These are phyloP conservation scores for Caretta caretta DNA, from an alignment of 2,113 vertebrate species.

Conservation along the genomic window DNA sequence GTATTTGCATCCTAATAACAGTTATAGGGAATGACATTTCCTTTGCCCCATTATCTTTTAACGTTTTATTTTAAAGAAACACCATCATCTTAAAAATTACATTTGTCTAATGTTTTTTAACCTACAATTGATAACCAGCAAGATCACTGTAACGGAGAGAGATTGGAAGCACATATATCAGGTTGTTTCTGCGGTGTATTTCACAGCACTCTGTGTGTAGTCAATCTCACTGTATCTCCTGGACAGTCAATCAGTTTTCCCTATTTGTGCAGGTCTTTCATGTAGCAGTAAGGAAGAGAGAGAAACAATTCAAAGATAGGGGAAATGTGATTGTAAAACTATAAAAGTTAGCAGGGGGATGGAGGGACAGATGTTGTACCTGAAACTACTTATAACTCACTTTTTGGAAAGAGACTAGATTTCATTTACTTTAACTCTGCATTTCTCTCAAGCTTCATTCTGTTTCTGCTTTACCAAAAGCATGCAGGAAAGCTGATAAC, in stretches of 20 bases:
- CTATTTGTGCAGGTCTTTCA: not conserved
- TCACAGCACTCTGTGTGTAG: not conserved
- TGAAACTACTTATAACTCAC: not conserved
- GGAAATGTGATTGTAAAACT: not conserved
- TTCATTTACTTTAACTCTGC: not conserved
- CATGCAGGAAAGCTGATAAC: not conserved
- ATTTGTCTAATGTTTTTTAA: not conserved
- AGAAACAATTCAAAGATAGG: not conserved
- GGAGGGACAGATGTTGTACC: not conserved
- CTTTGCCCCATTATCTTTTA: not conserved
- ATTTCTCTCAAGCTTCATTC: not conserved
- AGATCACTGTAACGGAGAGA: not conserved
- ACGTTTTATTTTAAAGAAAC: constrained; percentile 14
- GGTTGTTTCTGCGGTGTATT: not conserved
- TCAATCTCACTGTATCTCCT: not conserved
- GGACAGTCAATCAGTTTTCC: not conserved
- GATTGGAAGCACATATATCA: not conserved
- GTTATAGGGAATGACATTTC: constrained; percentile 26
- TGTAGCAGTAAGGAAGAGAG: not conserved
- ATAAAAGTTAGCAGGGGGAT: not conserved
- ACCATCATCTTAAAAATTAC: not conserved
- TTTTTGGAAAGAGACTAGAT: not conserved
- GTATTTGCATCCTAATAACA: constrained; percentile 29
- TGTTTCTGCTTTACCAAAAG: not conserved
- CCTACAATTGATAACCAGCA: not conserved